Percentiles rank a stretch among this genome's conserved stretches.
Conservation (phyloP, 2,888 invertebrate genomes). For the Branchellion lobata region DNA sequence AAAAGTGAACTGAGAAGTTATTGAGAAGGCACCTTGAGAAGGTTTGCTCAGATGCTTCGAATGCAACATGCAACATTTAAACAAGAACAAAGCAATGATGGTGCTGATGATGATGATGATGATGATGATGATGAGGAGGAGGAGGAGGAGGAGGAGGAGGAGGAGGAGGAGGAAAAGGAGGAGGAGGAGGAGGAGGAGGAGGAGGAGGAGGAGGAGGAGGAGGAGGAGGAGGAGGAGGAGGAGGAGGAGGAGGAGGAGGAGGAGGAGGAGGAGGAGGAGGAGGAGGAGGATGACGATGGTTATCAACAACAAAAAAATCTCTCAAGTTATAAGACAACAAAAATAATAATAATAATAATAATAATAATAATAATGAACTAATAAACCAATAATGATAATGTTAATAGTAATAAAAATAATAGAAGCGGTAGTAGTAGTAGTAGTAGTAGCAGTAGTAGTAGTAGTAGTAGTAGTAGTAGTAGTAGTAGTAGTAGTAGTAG, state of each 20-base stretch:
- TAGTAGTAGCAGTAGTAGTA: slow-evolving; percentile 1
- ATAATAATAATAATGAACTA: too few species aligned
- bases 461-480: slow-evolving; percentile 1
- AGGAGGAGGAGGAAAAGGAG: not conserved
- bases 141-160: not conserved
- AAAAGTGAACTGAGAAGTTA: too few species aligned
- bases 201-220: not conserved
- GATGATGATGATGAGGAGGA: too few species aligned
- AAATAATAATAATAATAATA: too few species aligned
- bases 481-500: not conserved
- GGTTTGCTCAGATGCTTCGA: too few species aligned
- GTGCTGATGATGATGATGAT: too few species aligned
- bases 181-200: not conserved
- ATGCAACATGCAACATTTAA: too few species aligned
- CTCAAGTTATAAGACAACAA: not conserved
- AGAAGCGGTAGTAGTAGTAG: too few species aligned
- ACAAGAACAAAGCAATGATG: too few species aligned
- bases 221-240: not conserved
- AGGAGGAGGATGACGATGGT: not conserved
- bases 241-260: not conserved
- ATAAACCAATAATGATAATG: not conserved
- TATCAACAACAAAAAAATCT: not conserved
- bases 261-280: not conserved
- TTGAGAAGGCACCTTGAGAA: not conserved
- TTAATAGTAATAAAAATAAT: not conserved